Conservation (phyloP, 2,797 vertebrate species). For the Pelobates cultripes region DNA sequence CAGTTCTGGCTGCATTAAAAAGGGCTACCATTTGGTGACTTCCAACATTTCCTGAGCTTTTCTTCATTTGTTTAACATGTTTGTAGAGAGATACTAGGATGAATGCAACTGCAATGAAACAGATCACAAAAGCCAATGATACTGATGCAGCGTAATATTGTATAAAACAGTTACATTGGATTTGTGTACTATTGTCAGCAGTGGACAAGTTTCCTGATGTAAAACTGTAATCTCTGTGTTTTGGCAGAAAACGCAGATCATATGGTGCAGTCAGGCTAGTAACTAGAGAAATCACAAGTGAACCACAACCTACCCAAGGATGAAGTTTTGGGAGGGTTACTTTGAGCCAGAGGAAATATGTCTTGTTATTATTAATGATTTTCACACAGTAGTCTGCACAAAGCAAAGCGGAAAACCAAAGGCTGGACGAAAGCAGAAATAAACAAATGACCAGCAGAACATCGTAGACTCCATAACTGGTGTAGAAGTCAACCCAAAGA, state of each 20-base stretch:
- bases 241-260: not conserved
- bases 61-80: constrained; percentile 57
- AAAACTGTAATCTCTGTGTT: no score
- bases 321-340: constrained; percentile 43
- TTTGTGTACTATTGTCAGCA: no score
- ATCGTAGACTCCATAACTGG: not conserved
- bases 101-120: constrained; percentile 54
- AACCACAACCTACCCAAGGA: constrained; percentile 37
- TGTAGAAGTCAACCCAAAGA: constrained; percentile 1
- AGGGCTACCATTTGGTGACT: constrained; percentile 56
- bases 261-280: not conserved
- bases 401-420: constrained; percentile 59
- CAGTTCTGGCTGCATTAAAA: constrained; percentile 58
- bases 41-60: not conserved
- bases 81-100: constrained; percentile 64
- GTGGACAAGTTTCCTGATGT: no score
- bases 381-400: constrained; percentile 59
- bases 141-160: not conserved
- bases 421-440: not conserved
- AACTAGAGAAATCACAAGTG: not conserved
- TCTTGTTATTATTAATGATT: constrained; percentile 36
- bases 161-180: constrained; percentile 4
- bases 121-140: constrained; percentile 44
- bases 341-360: constrained; percentile 29
- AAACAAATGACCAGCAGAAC: not conserved